A percentile compares a stretch with the other conserved stretches of the same genome.
These are phyloP conservation scores for Muscidifurax raptorellus DNA, from an alignment of 1,140 invertebrate genomes.

Conservation along the genomic window DNA sequence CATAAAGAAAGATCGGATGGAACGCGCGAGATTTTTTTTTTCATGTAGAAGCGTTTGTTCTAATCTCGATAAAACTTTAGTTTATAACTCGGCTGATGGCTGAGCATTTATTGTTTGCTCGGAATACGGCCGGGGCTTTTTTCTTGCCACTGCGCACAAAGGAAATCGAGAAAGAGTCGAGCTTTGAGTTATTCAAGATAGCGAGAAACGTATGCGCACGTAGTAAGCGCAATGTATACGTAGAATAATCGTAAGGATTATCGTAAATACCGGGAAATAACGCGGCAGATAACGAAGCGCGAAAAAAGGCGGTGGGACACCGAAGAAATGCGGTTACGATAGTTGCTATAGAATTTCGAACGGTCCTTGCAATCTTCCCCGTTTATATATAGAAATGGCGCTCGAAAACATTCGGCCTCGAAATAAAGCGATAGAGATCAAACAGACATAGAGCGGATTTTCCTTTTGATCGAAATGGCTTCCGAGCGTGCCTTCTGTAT, in stretches of 20 bases:
- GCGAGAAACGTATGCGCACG: no score
- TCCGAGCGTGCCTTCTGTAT: background rate
- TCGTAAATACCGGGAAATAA: background rate
- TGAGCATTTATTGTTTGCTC: background rate
- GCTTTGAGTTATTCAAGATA: no score
- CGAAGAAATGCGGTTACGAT: slow-evolving; percentile 18
- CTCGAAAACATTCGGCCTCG: background rate
- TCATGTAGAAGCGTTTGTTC: background rate
- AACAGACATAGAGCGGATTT: background rate
- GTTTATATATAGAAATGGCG: background rate
- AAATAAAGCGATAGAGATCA: background rate
- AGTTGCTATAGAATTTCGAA: background rate
- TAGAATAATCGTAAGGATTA: background rate
- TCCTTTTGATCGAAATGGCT: background rate
- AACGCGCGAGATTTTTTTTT: background rate
- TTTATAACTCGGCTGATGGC: background rate
- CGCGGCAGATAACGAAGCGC: background rate
- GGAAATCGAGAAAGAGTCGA: background rate
- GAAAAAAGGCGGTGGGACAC: background rate
- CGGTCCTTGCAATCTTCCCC: background rate
- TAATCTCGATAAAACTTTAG: background rate
- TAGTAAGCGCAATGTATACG: background rate
- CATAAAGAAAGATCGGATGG: background rate
- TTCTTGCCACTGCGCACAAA: no score
- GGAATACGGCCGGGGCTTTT: no score